Evolutionary conservation across 1,140 invertebrate genomes (phyloP), one percentile per base, ranked within the genome.

Genomic region (Zaprionus africanus): DNA sequence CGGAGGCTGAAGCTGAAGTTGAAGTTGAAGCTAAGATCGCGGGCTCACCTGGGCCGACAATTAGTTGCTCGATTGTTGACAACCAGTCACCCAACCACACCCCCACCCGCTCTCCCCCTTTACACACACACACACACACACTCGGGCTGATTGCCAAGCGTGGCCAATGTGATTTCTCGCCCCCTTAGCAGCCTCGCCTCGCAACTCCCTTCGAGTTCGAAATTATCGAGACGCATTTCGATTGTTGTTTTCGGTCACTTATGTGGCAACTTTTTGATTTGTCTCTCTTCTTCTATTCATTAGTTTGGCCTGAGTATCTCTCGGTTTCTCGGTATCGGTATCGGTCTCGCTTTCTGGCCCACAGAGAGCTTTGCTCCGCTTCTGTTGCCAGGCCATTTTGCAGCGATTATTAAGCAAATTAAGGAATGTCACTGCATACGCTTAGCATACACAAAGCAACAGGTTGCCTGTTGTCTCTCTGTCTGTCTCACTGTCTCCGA

Each of bases 401-500:
- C 84, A 66, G 80, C 43, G 83, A 87, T 88, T 87, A 87, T 87
- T 88, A 87, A 79, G 83, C 85, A 88, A 88, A 88, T 88, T 81
- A 79, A 88, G 72, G 81, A 85, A 90, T 88, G 81, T 82, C 85
- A 88, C 73, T 81, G 85, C 79, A 90, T 84, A 81, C 28, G 78
- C 65, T 88, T 88, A 85, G 85, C 85, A 88, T 88, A 90, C 75
- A 79, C 86, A 82, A 61, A 61, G 79, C 85, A 90, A 88, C 85
- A 90, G 85, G 85, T 88, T 88, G 81, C 70, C 58, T 6, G 15
- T 41, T 22, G n/a, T 51, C 28, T 57, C 31, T 38, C n/a, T 22
- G 1, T 38, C 9, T 19, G 78, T 70, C 43, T 53, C 9, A 5
- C 31, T 36, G 56, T 36, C 31, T 36, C 3, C 31, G 9, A 13